phyloP scores from a whole-genome alignment of 2,113 vertebrate genomes.

The Spermophilus dauricus region DNA sequence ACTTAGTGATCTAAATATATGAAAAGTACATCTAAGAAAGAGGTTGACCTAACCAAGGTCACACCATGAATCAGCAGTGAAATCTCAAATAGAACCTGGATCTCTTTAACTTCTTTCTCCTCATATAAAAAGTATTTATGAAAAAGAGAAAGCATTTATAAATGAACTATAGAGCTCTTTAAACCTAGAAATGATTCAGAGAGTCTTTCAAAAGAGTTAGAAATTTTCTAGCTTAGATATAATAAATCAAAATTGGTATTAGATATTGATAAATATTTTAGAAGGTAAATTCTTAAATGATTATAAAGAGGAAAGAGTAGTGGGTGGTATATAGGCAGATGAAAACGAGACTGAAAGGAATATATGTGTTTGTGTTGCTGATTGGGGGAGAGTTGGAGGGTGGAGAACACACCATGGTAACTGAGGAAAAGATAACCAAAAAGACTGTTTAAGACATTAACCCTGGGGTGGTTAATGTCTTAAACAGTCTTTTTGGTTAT shows the following conservation, averaged over 20 bases:
- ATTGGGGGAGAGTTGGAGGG: neutral
- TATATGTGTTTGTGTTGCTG: neutral
- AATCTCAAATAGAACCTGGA: slow-evolving; percentile 57
- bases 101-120: neutral
- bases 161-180: neutral
- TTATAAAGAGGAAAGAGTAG: neutral
- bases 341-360: neutral
- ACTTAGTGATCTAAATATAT: slow-evolving; percentile 74
- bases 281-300: slow-evolving; percentile 39
- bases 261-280: slow-evolving; percentile 37
- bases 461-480: neutral
- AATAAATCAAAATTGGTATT: slow-evolving; percentile 59
- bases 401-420: neutral
- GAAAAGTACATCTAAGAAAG: slow-evolving; percentile 59
- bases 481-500: no score
- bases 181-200: neutral
- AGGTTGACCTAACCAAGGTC: slow-evolving; percentile 60
- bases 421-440: neutral
- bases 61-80: slow-evolving; percentile 76
- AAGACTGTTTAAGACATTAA: neutral
- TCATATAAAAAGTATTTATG: slow-evolving; percentile 10
- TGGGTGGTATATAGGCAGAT: neutral
- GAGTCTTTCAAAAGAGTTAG: neutral
- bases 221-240: slow-evolving; percentile 8
- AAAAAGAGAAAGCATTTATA: slow-evolving; percentile 49